Base-by-base conservation (phyloP, 1,140 invertebrate species). In the Thaumatotibia leucotreta region DNA sequence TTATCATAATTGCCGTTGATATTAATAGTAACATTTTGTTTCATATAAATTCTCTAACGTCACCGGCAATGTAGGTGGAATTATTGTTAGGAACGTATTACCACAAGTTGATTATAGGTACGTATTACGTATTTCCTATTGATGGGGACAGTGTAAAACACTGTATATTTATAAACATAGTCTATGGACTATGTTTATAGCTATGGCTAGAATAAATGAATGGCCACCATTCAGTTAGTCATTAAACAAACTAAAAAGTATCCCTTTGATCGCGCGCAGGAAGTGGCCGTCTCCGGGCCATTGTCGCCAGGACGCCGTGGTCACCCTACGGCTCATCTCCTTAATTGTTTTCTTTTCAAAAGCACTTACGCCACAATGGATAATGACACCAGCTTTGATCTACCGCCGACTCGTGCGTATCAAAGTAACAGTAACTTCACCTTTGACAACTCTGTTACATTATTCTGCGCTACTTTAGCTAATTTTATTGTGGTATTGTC, bases 261-360 rank as follows among this genome's bases (percentile, higher is more conserved):
- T 61, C 32, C 72, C 79, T 87, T 83, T 85, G 83, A 85, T 82
- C 72, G 49, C 61, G 29, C 64, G 70, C 76, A 77, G 86, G 86
- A 89, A 86, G 77, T 77, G 74, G 49, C 68, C 63, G 77, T 77
- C 72, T 86, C 83, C 80, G 80, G 76, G 9, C 39, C 52, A 79
- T 82, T 83, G 84, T 87, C 74, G 68, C 32, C 35, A 72, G 74
- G 77, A 72, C 76, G 79, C 65, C 32, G 64, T 61, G 67, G 66
- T 66, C 75, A 35, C 61, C 72, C 70, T 52, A 75, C 61, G 32
- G 23, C 70, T 79, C 82, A 86, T 86, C 72, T 80, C 79, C 80
- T 80, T 88, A 84, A 89, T 88, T 89, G 86, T 86, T 88, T 84
- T 83, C 85, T 88, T 89, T 80, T 70, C 65, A 69, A 72, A 77